Percentiles rank a stretch among this genome's conserved stretches.
phyloP scores from a whole-genome alignment of 92 coral and sea anemone species.

The Parazoanthus atlanticus region DNA sequence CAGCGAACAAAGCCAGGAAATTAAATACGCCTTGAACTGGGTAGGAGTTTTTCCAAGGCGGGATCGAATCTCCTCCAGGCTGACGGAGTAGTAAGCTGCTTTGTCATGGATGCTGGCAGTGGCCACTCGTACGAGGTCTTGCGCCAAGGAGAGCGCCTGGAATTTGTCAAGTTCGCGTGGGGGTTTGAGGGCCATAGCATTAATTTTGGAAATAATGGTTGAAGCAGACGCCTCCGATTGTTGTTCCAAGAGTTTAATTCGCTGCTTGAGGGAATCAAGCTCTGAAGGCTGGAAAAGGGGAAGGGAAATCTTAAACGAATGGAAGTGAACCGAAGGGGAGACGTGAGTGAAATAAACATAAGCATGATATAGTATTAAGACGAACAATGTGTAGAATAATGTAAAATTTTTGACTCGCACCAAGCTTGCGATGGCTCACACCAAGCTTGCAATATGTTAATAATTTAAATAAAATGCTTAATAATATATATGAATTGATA shows the following conservation, averaged over 20 bases:
- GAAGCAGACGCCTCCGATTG: background rate
- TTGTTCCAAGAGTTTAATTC: background rate
- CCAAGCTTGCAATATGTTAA: background rate
- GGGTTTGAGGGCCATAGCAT: background rate
- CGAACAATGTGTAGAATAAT: conserved; percentile 1
- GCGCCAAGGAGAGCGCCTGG: conserved; percentile 20
- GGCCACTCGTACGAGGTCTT: conserved; percentile 21
- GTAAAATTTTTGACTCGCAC: background rate
- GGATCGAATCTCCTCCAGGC: conserved; percentile 17
- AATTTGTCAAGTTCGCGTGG: conserved; percentile 19
- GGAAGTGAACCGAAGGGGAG: conserved; percentile 1
- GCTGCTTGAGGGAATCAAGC: background rate
- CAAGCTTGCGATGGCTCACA: background rate
- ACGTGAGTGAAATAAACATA: background rate
- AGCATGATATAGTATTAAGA: background rate
- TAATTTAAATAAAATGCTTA: background rate
- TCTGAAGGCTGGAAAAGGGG: background rate
- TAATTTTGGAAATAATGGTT: background rate
- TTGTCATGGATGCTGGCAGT: conserved; percentile 1
- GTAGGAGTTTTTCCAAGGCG: background rate
- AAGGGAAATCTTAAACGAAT: background rate
- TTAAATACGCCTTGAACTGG: background rate
- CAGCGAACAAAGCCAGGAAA: background rate
- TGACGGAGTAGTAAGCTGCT: conserved; percentile 5
- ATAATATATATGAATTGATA: background rate